Evolutionary conservation across 2,113 vertebrate genomes (phyloP), one percentile per base, ranked within the genome.

Genomic region (Periophthalmus modestus): DNA sequence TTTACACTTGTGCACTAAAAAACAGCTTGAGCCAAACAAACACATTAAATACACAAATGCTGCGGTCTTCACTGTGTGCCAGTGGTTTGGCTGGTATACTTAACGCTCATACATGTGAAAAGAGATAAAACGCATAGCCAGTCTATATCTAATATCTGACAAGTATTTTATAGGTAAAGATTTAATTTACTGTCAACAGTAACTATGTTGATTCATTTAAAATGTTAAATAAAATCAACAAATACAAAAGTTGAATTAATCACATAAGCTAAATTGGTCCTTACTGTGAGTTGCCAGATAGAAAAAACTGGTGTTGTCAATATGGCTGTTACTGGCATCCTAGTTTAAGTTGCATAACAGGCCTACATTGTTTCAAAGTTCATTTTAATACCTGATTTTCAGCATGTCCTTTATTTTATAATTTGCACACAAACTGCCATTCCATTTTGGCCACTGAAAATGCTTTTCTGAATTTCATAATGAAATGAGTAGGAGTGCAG

Each of bases 1-100:
- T 87, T 92, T 90, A 89, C 79, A 90, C 81, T 77, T 77, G 79
- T 78, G 86, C 75, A 82, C 76, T 83, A 83, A 90, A 62, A 91
- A 84, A 86, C 83, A 90, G 85, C 84, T 82, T 86, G 85, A 89
- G 73, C 89, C 74, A 88, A 90, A 89, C 87, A 90, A 86, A 89
- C 82, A 82, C 59, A 83, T 85, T 87, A 78, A 76, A 88, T 89
- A 79, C 75, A 71, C 78, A 83, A 86, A 85, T 67, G 73, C 69
- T 81, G 80, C 78, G 73, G 73, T 77, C 77, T 78, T 87, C 55
- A 78, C 71, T 71, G 68, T 82, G 68, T 63, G 80, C 67, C 68
- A 77, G 81, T 62, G 65, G 67, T 84, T 75, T 69, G 19, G 71
- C 68, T 78, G 59, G 82, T 76, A 14, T 78, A 83, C 68, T 9